phyloP scores from a whole-genome alignment of 2,113 vertebrate species.

The Notothenia rossii region DNA sequence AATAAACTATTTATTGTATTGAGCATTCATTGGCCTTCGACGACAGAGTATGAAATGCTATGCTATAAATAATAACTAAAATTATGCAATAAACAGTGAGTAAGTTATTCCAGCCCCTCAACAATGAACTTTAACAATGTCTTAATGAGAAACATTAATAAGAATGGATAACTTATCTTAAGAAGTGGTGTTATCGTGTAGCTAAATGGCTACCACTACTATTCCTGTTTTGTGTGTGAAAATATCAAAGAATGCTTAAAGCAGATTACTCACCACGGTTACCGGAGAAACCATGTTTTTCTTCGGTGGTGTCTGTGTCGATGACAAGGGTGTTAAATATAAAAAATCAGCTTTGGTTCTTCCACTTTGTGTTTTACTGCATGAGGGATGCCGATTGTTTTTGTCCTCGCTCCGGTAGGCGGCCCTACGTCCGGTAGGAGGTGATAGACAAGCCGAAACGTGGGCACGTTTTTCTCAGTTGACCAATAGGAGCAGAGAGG shows the following conservation, averaged over 20 bases:
- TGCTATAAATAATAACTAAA: neutral
- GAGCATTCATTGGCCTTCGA: constrained; percentile 15
- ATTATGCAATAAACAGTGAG: neutral
- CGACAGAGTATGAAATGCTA: constrained; percentile 24
- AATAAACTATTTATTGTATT: neutral
- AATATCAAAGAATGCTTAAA: neutral
- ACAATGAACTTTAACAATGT: accelerated
- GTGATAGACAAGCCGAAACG: constrained; percentile 19
- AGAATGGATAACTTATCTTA: neutral
- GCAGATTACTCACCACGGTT: constrained; percentile 81
- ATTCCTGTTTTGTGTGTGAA: constrained; percentile 3
- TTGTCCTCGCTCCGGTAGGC: constrained; percentile 78
- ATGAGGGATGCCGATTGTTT: constrained; percentile 81
- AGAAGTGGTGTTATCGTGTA: constrained; percentile 6
- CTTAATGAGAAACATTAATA: neutral
- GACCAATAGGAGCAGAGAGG: constrained; percentile 67
- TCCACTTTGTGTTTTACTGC: constrained; percentile 36
- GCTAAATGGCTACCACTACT: constrained; percentile 30
- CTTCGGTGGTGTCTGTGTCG: constrained; percentile 8
- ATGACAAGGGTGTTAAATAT: neutral
- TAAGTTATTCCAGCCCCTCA: neutral
- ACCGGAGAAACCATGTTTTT: constrained; percentile 86
- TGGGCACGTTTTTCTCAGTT: constrained; percentile 18
- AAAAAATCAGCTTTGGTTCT: neutral
- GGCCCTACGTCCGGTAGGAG: constrained; percentile 63